Evolutionary conservation across 1,140 invertebrate species (phyloP).

Genomic region (Metopolophium dirhodum): DNA sequence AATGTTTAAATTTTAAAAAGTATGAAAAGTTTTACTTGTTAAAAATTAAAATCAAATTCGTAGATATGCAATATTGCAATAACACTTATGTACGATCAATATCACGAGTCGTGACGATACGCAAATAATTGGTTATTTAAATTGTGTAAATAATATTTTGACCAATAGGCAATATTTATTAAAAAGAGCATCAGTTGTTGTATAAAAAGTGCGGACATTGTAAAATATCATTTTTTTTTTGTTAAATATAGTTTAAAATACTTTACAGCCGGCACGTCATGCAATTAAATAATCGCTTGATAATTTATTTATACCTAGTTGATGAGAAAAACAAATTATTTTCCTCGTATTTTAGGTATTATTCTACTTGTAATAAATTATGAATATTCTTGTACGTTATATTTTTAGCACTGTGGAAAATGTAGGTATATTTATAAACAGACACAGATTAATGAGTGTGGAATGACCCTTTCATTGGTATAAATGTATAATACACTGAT

Average conservation of each 20-base stretch:
- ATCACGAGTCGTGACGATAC: too few relatives aligned
- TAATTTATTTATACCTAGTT: background rate
- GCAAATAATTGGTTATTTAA: too few relatives aligned
- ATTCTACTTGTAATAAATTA: background rate
- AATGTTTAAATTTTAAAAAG: too few relatives aligned
- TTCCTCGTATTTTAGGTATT: background rate
- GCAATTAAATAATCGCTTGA: background rate
- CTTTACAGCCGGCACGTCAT: background rate
- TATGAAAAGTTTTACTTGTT: too few relatives aligned
- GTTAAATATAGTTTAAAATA: background rate
- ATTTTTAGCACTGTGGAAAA: background rate
- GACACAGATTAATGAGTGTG: background rate
- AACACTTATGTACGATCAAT: too few relatives aligned
- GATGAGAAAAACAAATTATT: background rate
- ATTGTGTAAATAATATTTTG: too few relatives aligned
- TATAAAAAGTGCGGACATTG: too few relatives aligned
- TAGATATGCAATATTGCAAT: too few relatives aligned
- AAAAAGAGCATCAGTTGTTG: too few relatives aligned
- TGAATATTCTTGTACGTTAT: background rate
- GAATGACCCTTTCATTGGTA: slow-evolving; percentile 9
- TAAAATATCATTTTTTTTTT: background rate
- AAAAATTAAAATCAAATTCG: too few relatives aligned
- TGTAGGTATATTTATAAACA: slow-evolving; percentile 3
- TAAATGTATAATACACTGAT: background rate
- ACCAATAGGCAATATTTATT: too few relatives aligned